phyloP scores from a whole-genome alignment of 2,888 invertebrate genomes.

The Coenonympha glycerion region DNA sequence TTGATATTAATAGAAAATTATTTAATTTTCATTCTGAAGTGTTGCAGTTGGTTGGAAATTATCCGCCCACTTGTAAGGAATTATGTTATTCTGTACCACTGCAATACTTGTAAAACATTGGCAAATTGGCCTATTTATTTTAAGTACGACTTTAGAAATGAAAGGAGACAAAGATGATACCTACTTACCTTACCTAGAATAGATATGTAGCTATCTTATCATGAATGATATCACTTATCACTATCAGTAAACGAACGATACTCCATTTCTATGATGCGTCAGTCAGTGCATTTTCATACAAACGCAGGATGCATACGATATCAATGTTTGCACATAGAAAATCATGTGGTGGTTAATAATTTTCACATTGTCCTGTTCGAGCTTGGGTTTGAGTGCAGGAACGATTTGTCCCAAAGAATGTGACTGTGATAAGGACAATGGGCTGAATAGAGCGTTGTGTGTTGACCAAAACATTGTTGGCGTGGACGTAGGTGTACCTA shows the following conservation, averaged over 20 bases:
- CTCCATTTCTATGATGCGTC: slow-evolving; percentile 35
- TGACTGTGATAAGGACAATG: slow-evolving; percentile 70
- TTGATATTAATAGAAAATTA: no score
- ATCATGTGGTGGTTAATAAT: slow-evolving; percentile 47
- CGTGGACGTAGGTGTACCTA: slow-evolving; percentile 76
- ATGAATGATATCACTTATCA: slow-evolving; percentile 47
- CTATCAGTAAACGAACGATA: slow-evolving; percentile 50
- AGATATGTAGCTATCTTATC: slow-evolving; percentile 49
- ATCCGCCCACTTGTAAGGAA: no score
- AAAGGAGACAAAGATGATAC: slow-evolving; percentile 32
- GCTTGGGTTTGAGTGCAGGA: slow-evolving; percentile 22
- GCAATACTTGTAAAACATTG: no score
- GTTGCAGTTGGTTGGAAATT: no score
- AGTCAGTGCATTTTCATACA: slow-evolving; percentile 15
- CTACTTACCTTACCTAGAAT: slow-evolving; percentile 15
- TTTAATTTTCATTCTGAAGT: no score
- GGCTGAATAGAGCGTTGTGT: slow-evolving; percentile 69
- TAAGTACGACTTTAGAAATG: background rate
- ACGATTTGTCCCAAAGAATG: slow-evolving; percentile 73
- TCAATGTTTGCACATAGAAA: slow-evolving; percentile 27
- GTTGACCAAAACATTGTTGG: slow-evolving; percentile 76
- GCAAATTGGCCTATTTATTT: background rate
- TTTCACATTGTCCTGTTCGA: slow-evolving; percentile 34
- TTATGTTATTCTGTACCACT: no score
- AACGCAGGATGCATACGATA: slow-evolving; percentile 37